Base-by-base conservation (phyloP, 2,888 invertebrate species). In the Bhutanitis thaidina region DNA sequence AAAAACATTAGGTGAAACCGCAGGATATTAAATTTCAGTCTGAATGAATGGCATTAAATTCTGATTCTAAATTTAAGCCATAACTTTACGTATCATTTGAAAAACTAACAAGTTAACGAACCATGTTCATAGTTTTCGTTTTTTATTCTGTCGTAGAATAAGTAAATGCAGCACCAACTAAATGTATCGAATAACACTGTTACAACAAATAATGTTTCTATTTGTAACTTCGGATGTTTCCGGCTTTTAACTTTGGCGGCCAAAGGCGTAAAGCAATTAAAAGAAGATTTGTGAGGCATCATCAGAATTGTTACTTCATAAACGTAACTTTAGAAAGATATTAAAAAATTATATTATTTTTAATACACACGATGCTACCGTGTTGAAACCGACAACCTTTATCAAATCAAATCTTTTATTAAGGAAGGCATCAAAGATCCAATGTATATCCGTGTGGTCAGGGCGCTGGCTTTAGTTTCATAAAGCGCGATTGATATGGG, bases 181-280 rank as follows among this genome's bases (percentile, higher is more conserved):
- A 63, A 70, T 65, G 73, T 84, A 85, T 87, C 85, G 71, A 66
- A 74, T 85, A 70, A 71, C 81, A 59, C 58, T 60, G 74, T 80
- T 74, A 76, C 74, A 70, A 70, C 80, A 81, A 84, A 75, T 75
- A 79, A 85, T 83, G 83, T 79, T 73, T 81, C 83, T 78, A 82
- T 84, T 83, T 80, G 80, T 78, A 75, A 71, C 77, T 54, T 57
- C 55, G 62, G 59, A 60, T 62, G 74, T 77, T 79, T 85, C 85
- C 85, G 82, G 84, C 75, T 74, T 77, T 77, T 79, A 74, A 73
- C 69, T 65, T 56, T 59, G 55, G 50, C 55, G 57, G 55, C 53
- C 34, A 37, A 41, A 56, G 56, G 53, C 40, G 34, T 34, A 35
- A 37, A 56, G 60, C 59, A 67, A 67, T 71, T 64, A 67, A 61